Conservation (phyloP, 2,888 invertebrate species). For the Amiota mariae region DNA sequence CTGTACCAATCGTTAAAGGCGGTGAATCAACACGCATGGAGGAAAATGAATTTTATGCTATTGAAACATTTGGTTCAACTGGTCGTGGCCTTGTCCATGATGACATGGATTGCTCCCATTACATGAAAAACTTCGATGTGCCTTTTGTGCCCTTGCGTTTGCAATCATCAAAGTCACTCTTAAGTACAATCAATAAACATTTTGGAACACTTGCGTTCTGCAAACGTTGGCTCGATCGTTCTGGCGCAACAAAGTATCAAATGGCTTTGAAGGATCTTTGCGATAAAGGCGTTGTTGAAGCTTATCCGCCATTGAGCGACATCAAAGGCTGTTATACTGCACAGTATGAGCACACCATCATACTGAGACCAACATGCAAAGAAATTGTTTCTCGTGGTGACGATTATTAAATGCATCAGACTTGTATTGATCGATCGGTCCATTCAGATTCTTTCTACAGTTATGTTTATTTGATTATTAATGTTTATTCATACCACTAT, state of each 20-base stretch:
- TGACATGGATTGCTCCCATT: conserved; percentile 99
- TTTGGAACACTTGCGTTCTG: conserved; percentile 99
- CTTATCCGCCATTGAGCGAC: conserved; percentile 98
- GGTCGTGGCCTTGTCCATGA: conserved; percentile 96
- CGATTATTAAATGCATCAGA: conserved; percentile 79
- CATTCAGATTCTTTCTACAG: too few relatives aligned
- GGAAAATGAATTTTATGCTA: conserved; percentile 99
- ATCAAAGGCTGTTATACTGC: conserved; percentile 98
- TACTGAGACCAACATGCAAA: conserved; percentile 97
- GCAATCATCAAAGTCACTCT: conserved; percentile 92
- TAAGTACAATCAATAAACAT: conserved; percentile 95
- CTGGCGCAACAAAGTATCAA: conserved; percentile 97
- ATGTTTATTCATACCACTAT: neutral
- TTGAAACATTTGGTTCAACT: conserved; percentile 99
- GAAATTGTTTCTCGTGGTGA: conserved; percentile 97
- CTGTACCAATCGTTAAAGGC: conserved; percentile 99
- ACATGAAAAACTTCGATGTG: conserved; percentile 98
- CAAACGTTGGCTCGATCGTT: conserved; percentile 97
- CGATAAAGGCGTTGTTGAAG: conserved; percentile 97
- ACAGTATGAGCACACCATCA: conserved; percentile 98
- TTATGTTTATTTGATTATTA: neutral
- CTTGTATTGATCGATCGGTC: too few relatives aligned
- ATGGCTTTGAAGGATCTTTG: conserved; percentile 99
- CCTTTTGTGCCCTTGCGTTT: conserved; percentile 93
- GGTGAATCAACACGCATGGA: conserved; percentile 99